These are phyloP conservation scores for Sialis lutaria DNA, from an alignment of 2,888 invertebrate genomes.

Conservation along the genomic window DNA sequence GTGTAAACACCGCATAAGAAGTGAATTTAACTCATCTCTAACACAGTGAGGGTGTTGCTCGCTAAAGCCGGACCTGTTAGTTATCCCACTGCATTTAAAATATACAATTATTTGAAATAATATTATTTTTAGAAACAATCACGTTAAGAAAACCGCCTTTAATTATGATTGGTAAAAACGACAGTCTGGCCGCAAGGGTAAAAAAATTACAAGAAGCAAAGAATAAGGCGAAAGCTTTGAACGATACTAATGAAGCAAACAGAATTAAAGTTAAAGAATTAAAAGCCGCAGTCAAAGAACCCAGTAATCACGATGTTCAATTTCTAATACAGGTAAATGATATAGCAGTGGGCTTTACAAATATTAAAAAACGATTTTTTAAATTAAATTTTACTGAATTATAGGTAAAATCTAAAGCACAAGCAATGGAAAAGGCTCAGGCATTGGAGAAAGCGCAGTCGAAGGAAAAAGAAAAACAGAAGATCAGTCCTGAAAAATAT, in stretches of 20 bases:
- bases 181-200: conserved; percentile 50
- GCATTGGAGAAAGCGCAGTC: conserved; percentile 14
- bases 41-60: too few relatives aligned
- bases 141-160: conserved; percentile 2
- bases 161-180: conserved; percentile 41
- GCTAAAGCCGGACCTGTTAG: too few relatives aligned
- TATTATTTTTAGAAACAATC: not conserved
- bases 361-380: too few relatives aligned
- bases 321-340: conserved; percentile 36
- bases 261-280: conserved; percentile 10
- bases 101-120: not conserved
- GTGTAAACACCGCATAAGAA: too few relatives aligned
- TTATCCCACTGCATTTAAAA: not conserved
- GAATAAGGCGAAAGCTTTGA: conserved; percentile 15
- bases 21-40: too few relatives aligned
- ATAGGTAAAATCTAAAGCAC: conserved; percentile 7
- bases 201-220: conserved; percentile 43
- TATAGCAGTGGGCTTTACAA: not conserved
- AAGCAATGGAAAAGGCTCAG: not conserved
- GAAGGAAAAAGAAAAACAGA: conserved; percentile 10
- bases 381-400: not conserved
- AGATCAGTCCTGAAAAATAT: not conserved
- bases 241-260: conserved; percentile 21
- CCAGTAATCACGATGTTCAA: conserved; percentile 35
- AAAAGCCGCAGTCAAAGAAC: conserved; percentile 1